phyloP scores from a whole-genome alignment of 2,888 invertebrate genomes.

The Holacanthella duospinosa region DNA sequence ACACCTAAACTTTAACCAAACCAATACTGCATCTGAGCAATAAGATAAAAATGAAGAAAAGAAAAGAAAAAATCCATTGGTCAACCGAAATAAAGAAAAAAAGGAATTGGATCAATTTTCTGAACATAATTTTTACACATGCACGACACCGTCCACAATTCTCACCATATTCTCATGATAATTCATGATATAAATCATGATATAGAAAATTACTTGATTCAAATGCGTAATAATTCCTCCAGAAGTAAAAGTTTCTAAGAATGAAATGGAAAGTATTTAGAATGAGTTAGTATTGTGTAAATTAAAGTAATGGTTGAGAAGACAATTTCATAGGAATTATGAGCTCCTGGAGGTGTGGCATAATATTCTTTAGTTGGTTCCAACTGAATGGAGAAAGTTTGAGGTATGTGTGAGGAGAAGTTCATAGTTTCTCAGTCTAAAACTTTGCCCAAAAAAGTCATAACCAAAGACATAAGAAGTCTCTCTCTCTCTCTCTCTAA shows the following conservation, averaged over 20 bases:
- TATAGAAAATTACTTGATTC: background rate
- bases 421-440: background rate
- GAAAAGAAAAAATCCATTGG: no score
- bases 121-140: background rate
- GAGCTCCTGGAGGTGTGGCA: background rate
- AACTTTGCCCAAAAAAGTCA: no score
- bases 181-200: no score
- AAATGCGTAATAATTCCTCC: background rate
- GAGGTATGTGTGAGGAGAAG: background rate
- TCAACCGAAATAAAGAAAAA: no score
- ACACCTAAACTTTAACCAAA: no score
- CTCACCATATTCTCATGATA: no score
- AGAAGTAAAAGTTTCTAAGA: background rate
- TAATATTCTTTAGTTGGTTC: background rate
- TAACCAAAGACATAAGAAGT: no score
- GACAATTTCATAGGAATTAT: background rate
- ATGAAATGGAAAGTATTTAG: background rate
- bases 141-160: no score
- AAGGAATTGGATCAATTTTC: background rate
- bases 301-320: background rate
- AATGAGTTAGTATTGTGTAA: background rate
- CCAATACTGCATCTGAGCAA: no score
- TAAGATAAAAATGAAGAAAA: no score
- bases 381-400: background rate
- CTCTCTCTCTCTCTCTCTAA: no score